Evolutionary conservation across 2,113 vertebrate species (phyloP), one percentile per base, ranked within the genome.

Genomic region (Oophaga pumilio): DNA sequence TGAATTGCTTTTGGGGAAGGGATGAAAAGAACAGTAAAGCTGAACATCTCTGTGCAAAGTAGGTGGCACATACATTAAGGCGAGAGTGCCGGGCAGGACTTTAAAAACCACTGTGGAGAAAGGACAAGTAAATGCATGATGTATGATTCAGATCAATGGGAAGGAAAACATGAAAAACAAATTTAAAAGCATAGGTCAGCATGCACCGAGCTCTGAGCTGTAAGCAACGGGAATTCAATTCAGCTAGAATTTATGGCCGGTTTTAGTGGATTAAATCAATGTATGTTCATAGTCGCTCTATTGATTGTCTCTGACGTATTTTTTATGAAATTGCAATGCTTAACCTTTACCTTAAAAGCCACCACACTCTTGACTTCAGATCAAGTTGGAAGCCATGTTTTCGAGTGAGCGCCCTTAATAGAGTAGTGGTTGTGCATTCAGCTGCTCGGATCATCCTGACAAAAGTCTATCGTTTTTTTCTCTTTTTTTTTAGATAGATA

Each of bases 1-100:
- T 1, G 1, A 64, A 24, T 85, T 86, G 50, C 22, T 86, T 68
- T 87, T 91, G 77, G 89, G 91, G 92, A 91, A 89, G 91, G 89
- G 90, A 89, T 91, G 57, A 77, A 85, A 89, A 94, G 95, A 94
- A 90, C 88, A 90, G 93, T 92, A 91, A 94, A 93, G 95, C 93
- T 94, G 91, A 96, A 94, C 90, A 79, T 93, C 90, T 91, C 89
- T 90, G 93, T 91, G 91, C 91, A 91, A 91, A 90, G 85, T 86
- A 86, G 91, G 90, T 90, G 89, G 88, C 89, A 90, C 89, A 91
- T 89, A 90, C 82, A 89, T 91, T 91, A 93, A 77, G 33, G 57
- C 89, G 43, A 90, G 87, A 91, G 69, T 26, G 89, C 89, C 91
- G 87, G 82, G 86, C 79, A 78, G 92, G 91, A 92, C 93, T 95